Evolutionary conservation across 2,888 invertebrate species (phyloP).

Genomic region (Acanthacorydalis orientalis): DNA sequence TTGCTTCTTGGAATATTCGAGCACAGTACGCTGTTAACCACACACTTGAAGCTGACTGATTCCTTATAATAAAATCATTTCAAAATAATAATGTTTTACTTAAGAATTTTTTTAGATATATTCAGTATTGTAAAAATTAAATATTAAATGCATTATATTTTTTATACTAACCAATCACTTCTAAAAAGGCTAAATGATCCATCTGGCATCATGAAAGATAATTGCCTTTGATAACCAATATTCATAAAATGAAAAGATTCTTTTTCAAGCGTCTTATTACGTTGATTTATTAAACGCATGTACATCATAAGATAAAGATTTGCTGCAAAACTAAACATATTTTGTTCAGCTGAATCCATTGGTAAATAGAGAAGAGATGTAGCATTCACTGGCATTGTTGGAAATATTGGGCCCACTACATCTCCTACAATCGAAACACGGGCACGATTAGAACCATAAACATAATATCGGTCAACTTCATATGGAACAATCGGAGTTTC

Average conservation of each 20-base stretch:
- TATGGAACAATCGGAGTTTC: constrained; percentile 87
- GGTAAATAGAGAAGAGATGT: constrained; percentile 63
- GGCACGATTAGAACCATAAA: constrained; percentile 82
- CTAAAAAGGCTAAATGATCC: constrained; percentile 85
- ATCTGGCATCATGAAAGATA: constrained; percentile 80
- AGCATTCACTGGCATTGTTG: constrained; percentile 82
- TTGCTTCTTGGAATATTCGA: constrained; percentile 76
- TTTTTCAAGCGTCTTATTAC: constrained; percentile 63
- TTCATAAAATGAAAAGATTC: constrained; percentile 79
- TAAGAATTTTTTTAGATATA: background rate
- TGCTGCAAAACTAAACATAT: constrained; percentile 91
- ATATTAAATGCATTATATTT: constrained; percentile 1
- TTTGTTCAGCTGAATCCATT: constrained; percentile 88
- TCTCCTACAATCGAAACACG: constrained; percentile 73
- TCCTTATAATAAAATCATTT: constrained; percentile 30
- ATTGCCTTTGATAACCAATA: constrained; percentile 72
- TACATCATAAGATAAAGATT: constrained; percentile 83
- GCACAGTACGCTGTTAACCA: constrained; percentile 90
- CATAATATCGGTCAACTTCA: constrained; percentile 78
- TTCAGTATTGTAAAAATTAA: background rate
- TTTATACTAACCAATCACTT: constrained; percentile 60
- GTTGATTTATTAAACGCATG: constrained; percentile 79
- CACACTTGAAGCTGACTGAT: constrained; percentile 71
- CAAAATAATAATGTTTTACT: background rate
- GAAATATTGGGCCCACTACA: constrained; percentile 84